phyloP scores from a whole-genome alignment of 2,797 vertebrate species.

The Crocidura indochinensis region DNA sequence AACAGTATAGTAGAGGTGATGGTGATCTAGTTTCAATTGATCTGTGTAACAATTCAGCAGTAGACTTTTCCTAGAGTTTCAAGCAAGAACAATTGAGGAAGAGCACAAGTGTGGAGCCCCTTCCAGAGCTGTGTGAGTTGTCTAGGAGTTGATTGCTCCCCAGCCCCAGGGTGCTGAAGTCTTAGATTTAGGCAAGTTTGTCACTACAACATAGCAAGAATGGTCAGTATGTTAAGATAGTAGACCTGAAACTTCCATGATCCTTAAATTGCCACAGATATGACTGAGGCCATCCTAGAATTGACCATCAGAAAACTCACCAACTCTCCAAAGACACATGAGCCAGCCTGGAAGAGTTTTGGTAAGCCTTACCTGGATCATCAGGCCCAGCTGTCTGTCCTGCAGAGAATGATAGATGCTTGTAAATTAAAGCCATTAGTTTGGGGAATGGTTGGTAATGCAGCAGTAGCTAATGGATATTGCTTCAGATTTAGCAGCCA shows the following conservation, averaged over 20 bases:
- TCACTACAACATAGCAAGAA: background rate
- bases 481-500: background rate
- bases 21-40: background rate
- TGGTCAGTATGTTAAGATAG: background rate
- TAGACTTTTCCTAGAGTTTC: background rate
- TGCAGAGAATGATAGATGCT: background rate
- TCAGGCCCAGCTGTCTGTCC: background rate
- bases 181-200: background rate
- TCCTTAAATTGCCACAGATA: background rate
- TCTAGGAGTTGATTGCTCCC: background rate
- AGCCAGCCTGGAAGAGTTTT: background rate
- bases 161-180: too few species aligned
- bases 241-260: background rate
- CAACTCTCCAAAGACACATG: background rate
- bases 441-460: conserved; percentile 24
- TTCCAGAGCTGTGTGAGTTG: too few species aligned
- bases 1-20: background rate
- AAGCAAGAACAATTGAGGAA: background rate
- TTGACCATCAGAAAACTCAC: background rate
- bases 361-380: background rate
- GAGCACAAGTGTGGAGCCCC: background rate
- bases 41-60: background rate
- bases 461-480: background rate
- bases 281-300: conserved; percentile 10
- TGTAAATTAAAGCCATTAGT: background rate